These are phyloP conservation scores for Oxycera nigricornis DNA, from an alignment of 2,888 invertebrate species.

Conservation along the genomic window DNA sequence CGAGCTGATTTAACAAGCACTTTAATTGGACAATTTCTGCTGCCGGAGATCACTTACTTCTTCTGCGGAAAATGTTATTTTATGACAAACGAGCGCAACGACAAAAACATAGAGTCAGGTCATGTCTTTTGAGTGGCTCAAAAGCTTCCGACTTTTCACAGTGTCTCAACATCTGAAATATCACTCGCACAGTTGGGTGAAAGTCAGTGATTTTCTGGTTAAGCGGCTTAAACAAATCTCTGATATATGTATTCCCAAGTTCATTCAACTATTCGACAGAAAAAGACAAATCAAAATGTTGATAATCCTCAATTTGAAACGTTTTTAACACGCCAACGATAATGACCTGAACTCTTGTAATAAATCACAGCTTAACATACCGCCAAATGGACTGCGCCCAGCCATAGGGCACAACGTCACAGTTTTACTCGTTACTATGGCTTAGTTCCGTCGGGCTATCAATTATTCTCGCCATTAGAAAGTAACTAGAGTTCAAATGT, in stretches of 20 bases:
- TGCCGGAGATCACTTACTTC: too few species aligned
- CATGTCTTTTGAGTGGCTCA: background rate
- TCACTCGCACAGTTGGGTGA: background rate
- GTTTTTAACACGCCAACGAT: conserved; percentile 16
- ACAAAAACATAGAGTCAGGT: background rate
- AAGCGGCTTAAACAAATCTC: background rate
- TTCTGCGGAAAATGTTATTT: too few species aligned
- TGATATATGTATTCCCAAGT: background rate
- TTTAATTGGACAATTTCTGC: background rate
- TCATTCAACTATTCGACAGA: background rate
- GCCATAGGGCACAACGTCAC: background rate
- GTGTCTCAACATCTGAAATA: background rate
- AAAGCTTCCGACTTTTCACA: background rate
- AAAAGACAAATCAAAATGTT: background rate
- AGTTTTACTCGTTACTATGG: background rate
- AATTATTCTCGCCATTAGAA: background rate
- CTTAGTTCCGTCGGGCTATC: background rate
- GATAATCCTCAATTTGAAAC: conserved; percentile 18
- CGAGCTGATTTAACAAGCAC: background rate
- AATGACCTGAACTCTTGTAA: background rate
- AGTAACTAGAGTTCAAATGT: background rate
- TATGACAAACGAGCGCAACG: too few species aligned
- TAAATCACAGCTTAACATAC: conserved; percentile 5
- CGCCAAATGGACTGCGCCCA: background rate
- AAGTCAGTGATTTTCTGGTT: background rate